Percentiles rank a stretch among this genome's conserved stretches.
These are phyloP conservation scores for Tangara arthus DNA, from an alignment of 2,797 vertebrate genomes.

Conservation along the genomic window DNA sequence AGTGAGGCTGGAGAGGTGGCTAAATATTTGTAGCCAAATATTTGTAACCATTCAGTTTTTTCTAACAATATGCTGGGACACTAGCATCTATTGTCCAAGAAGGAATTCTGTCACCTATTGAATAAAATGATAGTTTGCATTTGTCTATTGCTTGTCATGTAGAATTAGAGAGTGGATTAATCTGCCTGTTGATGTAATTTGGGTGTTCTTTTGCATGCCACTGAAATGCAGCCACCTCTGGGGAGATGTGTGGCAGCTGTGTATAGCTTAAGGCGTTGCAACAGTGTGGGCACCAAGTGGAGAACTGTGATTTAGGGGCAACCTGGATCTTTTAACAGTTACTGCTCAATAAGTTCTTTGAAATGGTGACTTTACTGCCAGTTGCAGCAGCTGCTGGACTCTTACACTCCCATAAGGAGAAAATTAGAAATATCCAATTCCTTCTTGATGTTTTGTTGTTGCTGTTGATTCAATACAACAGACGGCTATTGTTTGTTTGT, in stretches of 20 bases:
- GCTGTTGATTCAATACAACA: not conserved
- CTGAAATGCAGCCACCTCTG: constrained; percentile 60
- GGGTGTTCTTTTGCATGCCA: not conserved
- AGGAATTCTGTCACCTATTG: not conserved
- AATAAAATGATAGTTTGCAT: constrained; percentile 12
- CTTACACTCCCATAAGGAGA: constrained; percentile 2
- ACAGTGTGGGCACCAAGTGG: constrained; percentile 47
- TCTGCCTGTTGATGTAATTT: constrained; percentile 14
- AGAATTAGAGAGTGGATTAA: constrained; percentile 18
- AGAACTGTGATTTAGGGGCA: constrained; percentile 45
- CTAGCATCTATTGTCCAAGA: not conserved
- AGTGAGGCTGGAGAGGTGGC: not conserved
- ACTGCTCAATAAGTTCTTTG: constrained; percentile 52
- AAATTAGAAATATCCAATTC: constrained; percentile 42
- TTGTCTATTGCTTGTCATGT: constrained; percentile 11
- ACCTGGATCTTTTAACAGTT: constrained; percentile 49
- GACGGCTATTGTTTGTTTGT: not conserved
- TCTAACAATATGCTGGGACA: not conserved
- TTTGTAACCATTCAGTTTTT: not conserved
- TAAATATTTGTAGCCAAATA: not conserved
- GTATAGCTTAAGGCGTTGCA: constrained; percentile 29
- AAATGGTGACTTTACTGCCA: constrained; percentile 53
- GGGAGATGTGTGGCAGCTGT: constrained; percentile 49
- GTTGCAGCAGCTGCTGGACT: constrained; percentile 48
- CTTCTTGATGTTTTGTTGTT: not conserved